Base-by-base conservation (phyloP, 2,797 vertebrate genomes). In the Coracias cyanogaster region DNA sequence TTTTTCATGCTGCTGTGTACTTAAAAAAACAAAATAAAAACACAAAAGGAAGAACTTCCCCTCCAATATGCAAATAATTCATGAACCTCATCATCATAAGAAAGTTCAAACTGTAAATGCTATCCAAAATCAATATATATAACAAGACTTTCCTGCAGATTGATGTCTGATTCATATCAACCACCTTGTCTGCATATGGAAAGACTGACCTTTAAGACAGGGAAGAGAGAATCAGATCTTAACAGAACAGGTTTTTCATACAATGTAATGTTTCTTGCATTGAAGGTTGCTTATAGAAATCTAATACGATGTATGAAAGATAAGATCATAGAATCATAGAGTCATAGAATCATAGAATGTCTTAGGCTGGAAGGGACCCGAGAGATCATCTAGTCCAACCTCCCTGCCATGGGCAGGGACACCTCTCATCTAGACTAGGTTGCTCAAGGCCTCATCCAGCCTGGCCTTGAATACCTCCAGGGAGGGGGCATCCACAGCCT, bases 161-260 rank as follows among this genome's bases (percentile, higher is more conserved):
- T 71, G 39, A 45, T 60, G 35, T 18, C 33, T 70, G 69, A 73
- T 64, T 91, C 15, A 4, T 55, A 67, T 57, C 52, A 84, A 71
- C 49, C 5, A 60, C 11, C 33, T 61, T 60, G 26, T 55, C 52
- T 89, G 31, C n/a, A 41, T 79, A 64, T 45, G 48, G 55, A 86
- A 86, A 57, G 7, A 60, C 7, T 66, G 78, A 84, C n/a, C n/a
- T 86, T 89, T 84, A 64, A 74, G 61, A 71, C 35, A 89, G 54
- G n/a, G 7, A 80, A 76, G 12, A 52, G 16, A 26, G 15, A 72
- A 52, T 85, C 35, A 79, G 62, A 52, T 76, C 57, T 20, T 61
- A 46, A 41, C 37, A 33, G 43, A 43, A 25, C 4, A 0, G 0
- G 0, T 9, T 37, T 90, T 83, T 55, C 24, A n/a, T 45, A 5